Evolutionary conservation across 2,888 invertebrate species (phyloP), one percentile per base, ranked within the genome.

Genomic region (Achlya flavicornis): DNA sequence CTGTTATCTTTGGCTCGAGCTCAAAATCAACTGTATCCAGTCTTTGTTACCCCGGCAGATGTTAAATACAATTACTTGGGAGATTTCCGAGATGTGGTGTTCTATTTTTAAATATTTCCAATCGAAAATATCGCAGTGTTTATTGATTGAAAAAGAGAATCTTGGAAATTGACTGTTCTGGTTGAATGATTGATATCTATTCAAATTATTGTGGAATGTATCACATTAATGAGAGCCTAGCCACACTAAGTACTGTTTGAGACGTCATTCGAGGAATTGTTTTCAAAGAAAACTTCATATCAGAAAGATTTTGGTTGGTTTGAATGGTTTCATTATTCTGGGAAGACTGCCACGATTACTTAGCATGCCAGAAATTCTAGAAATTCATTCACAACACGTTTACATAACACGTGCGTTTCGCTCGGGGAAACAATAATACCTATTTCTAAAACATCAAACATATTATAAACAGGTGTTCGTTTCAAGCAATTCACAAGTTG

Each of bases 1-100:
- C 65, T 84, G 83, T 86, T 84, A 82, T 79, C 70, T 64, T 86
- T 87, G 88, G 87, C 88, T 64, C 68, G 61, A 35, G 74, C 77
- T 85, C 86, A 86, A 83, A 66, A 65, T 74, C 66, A 65, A 69
- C 67, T 69, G 14, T 26, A 12, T 41, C 12, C 12, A 41, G 41
- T 41, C 60, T 60, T 60, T 60, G 60, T 60, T 60, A n/a, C 11
- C 65, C 59, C 57, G 46, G 62, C 61, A 64, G 63, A 63, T 61
- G 63, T 60, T 66, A 64, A 58, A 63, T 53, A 62, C 46, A 62
- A 66, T 63, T 26, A 19, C 41, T 16, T n/a, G 26, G 43, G 12
- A 60, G 19, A 53, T 19, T 53, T 41, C 38, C 41, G 43, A 26
- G 41, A 41, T 16, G 19, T 10, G 26, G 19, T 53, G 53, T 60